phyloP scores from a whole-genome alignment of 1,140 invertebrate species.

The Drosophila kikkawai region DNA sequence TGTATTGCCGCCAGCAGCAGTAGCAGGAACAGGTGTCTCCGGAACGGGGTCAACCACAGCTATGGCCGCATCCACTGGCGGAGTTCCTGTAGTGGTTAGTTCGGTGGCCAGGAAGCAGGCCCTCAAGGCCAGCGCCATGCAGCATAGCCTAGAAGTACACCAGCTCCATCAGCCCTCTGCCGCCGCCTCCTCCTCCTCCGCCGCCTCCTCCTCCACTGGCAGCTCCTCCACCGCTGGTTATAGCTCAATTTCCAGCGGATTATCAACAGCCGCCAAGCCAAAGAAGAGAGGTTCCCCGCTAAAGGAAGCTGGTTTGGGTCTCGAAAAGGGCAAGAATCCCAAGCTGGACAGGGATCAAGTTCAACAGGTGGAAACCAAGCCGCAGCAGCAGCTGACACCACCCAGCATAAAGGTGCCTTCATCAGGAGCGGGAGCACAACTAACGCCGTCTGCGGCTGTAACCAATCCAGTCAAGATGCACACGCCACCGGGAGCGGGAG shows the following conservation, averaged over 20 bases:
- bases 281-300: constrained; percentile 81
- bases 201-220: constrained; percentile 5
- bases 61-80: neutral
- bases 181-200: constrained; percentile 4
- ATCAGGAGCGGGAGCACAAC: neutral
- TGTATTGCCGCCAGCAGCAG: constrained; percentile 1
- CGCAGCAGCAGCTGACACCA: constrained; percentile 16
- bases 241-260: neutral
- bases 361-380: constrained; percentile 12
- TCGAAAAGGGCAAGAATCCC: constrained; percentile 51
- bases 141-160: constrained; percentile 55
- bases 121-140: constrained; percentile 44
- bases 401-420: constrained; percentile 17
- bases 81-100: constrained; percentile 16
- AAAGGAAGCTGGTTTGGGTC: constrained; percentile 61
- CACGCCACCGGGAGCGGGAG: constrained; percentile 19
- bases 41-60: neutral
- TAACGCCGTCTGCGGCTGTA: neutral
- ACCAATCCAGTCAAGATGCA: constrained; percentile 22
- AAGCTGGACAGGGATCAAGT: constrained; percentile 51
- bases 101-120: constrained; percentile 52
- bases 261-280: constrained; percentile 20
- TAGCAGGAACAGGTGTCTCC: neutral
- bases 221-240: constrained; percentile 4
- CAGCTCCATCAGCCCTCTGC: constrained; percentile 22